Evolutionary conservation across 2,113 vertebrate genomes (phyloP).

Genomic region (Lepus americanus): DNA sequence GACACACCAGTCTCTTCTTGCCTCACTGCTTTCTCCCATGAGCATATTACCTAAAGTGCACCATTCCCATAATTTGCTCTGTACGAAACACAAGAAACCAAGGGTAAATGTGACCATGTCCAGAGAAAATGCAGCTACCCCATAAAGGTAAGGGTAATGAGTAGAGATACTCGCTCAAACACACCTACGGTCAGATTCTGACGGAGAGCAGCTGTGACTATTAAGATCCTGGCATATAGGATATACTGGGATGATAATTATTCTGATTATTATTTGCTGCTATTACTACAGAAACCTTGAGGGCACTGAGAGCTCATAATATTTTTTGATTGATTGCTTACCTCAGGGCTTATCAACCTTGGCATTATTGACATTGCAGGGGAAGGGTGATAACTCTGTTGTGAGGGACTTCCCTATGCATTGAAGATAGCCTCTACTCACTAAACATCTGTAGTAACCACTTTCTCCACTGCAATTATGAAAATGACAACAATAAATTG

Average conservation of each 20-base stretch:
- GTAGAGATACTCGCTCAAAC: neutral
- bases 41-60: neutral
- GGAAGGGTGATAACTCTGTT: neutral
- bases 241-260: neutral
- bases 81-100: constrained; percentile 13
- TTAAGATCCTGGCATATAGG: neutral
- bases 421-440: neutral
- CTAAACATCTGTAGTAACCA: neutral
- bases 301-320: neutral
- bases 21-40: constrained; percentile 46
- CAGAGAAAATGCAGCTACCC: neutral
- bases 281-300: neutral
- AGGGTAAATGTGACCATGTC: neutral
- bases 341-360: neutral
- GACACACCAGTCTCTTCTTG: constrained; percentile 6
- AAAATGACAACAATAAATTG: neutral
- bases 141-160: neutral
- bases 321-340: neutral
- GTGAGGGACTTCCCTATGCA: neutral
- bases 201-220: neutral
- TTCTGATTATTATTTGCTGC: neutral
- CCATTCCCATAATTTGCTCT: neutral
- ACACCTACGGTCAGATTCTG: neutral
- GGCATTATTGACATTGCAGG: neutral
- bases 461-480: neutral